A percentile compares a stretch with the other conserved stretches of the same genome.
Evolutionary conservation across 2,888 invertebrate genomes (phyloP).

Genomic region (Argynnis bischoffii): DNA sequence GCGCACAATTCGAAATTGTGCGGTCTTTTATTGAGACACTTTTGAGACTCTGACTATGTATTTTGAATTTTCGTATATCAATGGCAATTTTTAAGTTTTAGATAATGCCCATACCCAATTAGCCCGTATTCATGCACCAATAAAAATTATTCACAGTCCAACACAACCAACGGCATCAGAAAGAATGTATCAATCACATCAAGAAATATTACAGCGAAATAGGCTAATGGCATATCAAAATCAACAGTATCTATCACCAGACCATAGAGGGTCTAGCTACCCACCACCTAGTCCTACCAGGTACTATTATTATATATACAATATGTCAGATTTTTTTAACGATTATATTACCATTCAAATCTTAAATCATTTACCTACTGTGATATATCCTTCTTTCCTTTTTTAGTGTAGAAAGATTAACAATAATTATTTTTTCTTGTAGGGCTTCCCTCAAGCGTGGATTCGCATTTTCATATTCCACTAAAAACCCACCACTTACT

Average conservation of each 20-base stretch:
- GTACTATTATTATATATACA: constrained; percentile 56
- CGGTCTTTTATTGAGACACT: too few species aligned
- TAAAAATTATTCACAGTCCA: constrained; percentile 14
- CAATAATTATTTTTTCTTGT: constrained; percentile 38
- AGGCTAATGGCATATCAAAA: constrained; percentile 51
- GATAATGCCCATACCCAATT: too few species aligned
- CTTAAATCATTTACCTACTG: too few species aligned
- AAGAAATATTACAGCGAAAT: constrained; percentile 67
- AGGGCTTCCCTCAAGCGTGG: constrained; percentile 85
- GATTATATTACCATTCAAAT: background rate
- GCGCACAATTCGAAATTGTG: too few species aligned
- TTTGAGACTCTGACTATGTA: too few species aligned
- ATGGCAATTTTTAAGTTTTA: too few species aligned
- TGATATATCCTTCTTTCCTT: too few species aligned
- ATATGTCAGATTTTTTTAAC: background rate
- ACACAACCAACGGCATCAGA: constrained; percentile 59
- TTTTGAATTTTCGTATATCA: too few species aligned
- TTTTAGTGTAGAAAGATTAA: too few species aligned
- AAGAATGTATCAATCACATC: constrained; percentile 64
- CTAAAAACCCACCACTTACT: constrained; percentile 90
- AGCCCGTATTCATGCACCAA: background rate
- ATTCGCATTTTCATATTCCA: constrained; percentile 87
- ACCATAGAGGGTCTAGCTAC: constrained; percentile 89
- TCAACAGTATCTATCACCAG: constrained; percentile 67
- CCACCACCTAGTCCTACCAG: constrained; percentile 89